A percentile compares a stretch with the other conserved stretches of the same genome.
Evolutionary conservation across 2,113 vertebrate genomes (phyloP).

Genomic region (Proterorhinus semilunaris): DNA sequence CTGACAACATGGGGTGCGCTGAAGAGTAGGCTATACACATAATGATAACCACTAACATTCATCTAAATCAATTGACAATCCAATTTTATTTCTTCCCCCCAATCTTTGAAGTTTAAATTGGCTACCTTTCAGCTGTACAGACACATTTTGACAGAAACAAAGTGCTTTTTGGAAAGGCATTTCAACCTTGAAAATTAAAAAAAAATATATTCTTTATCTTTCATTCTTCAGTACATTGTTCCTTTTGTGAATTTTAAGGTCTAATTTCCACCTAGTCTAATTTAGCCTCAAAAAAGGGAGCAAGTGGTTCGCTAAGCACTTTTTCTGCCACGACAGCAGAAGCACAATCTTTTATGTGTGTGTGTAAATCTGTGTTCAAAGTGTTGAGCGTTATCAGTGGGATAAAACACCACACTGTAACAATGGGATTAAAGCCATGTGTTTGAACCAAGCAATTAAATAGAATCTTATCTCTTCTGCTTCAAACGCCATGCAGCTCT

Average conservation of each 20-base stretch:
- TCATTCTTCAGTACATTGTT: constrained; percentile 7
- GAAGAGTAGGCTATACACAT: too few relatives aligned
- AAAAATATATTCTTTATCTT: neutral
- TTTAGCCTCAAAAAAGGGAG: constrained; percentile 52
- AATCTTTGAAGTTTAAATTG: neutral
- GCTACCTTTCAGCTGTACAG: neutral
- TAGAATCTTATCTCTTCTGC: constrained; percentile 69
- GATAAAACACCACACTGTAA: constrained; percentile 64
- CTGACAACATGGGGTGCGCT: too few relatives aligned
- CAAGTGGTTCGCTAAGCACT: constrained; percentile 61
- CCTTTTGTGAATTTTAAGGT: constrained; percentile 61
- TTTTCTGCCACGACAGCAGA: constrained; percentile 73
- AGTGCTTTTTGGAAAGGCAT: neutral
- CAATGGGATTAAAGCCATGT: constrained; percentile 66
- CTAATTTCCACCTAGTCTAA: constrained; percentile 63
- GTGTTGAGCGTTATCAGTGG: constrained; percentile 67
- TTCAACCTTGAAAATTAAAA: constrained; percentile 8
- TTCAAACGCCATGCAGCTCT: constrained; percentile 53
- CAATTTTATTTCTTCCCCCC: neutral
- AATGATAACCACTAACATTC: neutral
- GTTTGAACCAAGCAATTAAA: constrained; percentile 72
- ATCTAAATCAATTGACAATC: neutral
- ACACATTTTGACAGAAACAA: neutral
- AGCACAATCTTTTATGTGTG: constrained; percentile 35
- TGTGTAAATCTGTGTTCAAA: constrained; percentile 65